phyloP scores from a whole-genome alignment of 2,113 vertebrate genomes.

The Cathartes aura region DNA sequence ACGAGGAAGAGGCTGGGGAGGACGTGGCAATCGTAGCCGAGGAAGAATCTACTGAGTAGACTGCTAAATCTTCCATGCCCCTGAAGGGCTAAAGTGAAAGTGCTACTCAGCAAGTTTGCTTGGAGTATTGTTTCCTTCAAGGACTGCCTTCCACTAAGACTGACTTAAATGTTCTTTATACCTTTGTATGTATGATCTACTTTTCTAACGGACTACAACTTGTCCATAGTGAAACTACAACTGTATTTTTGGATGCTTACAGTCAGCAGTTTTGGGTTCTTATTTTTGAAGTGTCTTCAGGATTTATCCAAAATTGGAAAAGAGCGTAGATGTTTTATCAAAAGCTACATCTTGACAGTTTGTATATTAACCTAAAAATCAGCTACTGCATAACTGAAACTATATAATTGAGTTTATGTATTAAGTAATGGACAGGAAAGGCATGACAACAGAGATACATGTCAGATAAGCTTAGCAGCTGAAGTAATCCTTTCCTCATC shows the following conservation, averaged over 20 bases:
- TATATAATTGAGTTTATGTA: slow-evolving; percentile 51
- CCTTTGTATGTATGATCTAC: slow-evolving; percentile 87
- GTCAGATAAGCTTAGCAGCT: slow-evolving; percentile 68
- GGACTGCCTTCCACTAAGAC: slow-evolving; percentile 81
- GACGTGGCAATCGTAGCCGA: slow-evolving; percentile 91
- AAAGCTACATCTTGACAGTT: slow-evolving; percentile 66
- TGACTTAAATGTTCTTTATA: slow-evolving; percentile 84
- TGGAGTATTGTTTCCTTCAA: slow-evolving; percentile 73
- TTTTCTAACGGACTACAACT: slow-evolving; percentile 83
- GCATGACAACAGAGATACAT: slow-evolving; percentile 11
- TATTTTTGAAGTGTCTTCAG: slow-evolving; percentile 75
- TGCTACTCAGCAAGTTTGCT: slow-evolving; percentile 72
- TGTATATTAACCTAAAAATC: slow-evolving; percentile 61
- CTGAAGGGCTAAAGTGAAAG: slow-evolving; percentile 42
- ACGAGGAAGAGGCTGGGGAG: slow-evolving; percentile 90
- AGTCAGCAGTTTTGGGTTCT: slow-evolving; percentile 69
- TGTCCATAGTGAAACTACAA: slow-evolving; percentile 79
- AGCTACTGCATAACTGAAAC: slow-evolving; percentile 62
- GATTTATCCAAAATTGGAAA: slow-evolving; percentile 66
- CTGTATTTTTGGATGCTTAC: slow-evolving; percentile 84
- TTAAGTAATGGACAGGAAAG: slow-evolving; percentile 64
- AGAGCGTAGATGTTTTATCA: slow-evolving; percentile 67
- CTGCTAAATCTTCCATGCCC: slow-evolving; percentile 26
- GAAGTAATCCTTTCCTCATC: slow-evolving; percentile 56
- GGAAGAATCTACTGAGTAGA: slow-evolving; percentile 90